phyloP scores from a whole-genome alignment of 37 sponge, comb jelly and placozoan species.

The Corticium candelabrum region DNA sequence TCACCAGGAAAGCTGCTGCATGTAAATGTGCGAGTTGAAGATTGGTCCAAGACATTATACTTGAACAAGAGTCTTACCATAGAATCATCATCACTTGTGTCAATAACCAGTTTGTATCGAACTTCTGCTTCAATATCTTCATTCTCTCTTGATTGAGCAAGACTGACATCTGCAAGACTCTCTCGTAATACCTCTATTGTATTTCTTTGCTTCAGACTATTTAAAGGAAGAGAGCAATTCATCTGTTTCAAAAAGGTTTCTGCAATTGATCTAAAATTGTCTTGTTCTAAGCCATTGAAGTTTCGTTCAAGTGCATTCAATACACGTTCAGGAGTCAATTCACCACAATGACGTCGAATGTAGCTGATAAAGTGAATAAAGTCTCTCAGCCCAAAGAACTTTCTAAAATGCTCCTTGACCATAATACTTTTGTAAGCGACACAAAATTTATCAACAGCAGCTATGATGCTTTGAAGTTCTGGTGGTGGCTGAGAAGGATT shows the following conservation, averaged over 20 bases:
- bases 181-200: conserved; percentile 35
- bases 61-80: conserved; percentile 46
- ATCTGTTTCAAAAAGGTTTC: neutral
- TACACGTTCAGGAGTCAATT: conserved; percentile 32
- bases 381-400: conserved; percentile 70
- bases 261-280: neutral
- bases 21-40: conserved; percentile 33
- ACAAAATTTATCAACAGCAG: conserved; percentile 37
- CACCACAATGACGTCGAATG: conserved; percentile 31
- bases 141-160: neutral
- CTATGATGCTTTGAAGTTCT: conserved; percentile 14
- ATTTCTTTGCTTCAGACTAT: conserved; percentile 7
- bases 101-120: conserved; percentile 76
- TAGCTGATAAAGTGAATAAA: conserved; percentile 72
- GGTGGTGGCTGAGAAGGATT: conserved; percentile 36
- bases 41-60: conserved; percentile 36
- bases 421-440: conserved; percentile 24
- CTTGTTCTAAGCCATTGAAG: conserved; percentile 52
- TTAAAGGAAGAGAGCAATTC: neutral
- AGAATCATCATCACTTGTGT: conserved; percentile 68
- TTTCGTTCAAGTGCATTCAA: conserved; percentile 79
- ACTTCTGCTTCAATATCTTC: conserved; percentile 43
- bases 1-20: conserved; percentile 78
- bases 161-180: conserved; percentile 44
- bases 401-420: neutral